A percentile compares a stretch with the other conserved stretches of the same genome.
Evolutionary conservation across 1,140 invertebrate genomes (phyloP).

Genomic region (Harpegnathos saltator): DNA sequence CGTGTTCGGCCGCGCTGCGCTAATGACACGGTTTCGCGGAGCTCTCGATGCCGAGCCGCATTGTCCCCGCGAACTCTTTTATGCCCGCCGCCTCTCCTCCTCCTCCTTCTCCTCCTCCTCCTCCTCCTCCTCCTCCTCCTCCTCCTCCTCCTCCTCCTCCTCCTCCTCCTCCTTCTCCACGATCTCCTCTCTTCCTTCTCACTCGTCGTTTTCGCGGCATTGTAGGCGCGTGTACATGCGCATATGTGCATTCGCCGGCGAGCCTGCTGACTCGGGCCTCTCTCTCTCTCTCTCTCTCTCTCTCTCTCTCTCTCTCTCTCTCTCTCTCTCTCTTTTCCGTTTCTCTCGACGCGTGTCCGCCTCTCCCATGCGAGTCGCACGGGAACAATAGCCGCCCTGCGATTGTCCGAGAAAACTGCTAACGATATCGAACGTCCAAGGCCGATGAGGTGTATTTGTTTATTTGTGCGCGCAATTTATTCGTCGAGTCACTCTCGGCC

Average conservation of each 20-base stretch:
- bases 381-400: constrained; percentile 33
- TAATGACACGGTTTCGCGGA: constrained; percentile 73
- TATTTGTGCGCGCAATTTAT: too few species aligned
- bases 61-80: constrained; percentile 60
- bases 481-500: too few species aligned
- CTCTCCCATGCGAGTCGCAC: not conserved
- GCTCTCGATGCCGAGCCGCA: constrained; percentile 52
- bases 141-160: constrained; percentile 2
- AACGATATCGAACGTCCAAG: not conserved
- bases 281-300: constrained; percentile 46
- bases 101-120: not conserved
- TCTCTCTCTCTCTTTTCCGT: not conserved
- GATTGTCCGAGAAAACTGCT: constrained; percentile 41
- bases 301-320: constrained; percentile 39
- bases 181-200: too few species aligned
- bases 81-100: not conserved
- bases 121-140: not conserved
- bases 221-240: not conserved
- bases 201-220: constrained; percentile 13
- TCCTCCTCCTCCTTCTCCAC: too few species aligned
- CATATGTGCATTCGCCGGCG: not conserved
- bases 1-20: constrained; percentile 68
- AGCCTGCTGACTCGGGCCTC: not conserved
- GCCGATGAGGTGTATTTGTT: too few species aligned
- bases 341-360: constrained; percentile 12